Evolutionary conservation across 2,888 invertebrate genomes (phyloP).

Genomic region (Cephus pulcher): DNA sequence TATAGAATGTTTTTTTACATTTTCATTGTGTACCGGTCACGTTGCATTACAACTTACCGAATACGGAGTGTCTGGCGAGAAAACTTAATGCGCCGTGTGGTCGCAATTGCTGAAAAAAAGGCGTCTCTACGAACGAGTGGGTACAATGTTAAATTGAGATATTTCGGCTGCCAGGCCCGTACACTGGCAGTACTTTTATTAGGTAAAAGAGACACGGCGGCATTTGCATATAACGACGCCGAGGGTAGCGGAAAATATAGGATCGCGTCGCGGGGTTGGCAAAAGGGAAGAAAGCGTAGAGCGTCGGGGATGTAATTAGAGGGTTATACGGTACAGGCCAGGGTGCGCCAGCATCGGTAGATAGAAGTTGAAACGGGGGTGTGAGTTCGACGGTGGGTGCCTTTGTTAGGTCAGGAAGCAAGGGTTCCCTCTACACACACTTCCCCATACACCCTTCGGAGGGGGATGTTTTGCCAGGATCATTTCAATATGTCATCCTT

Average conservation of each 20-base stretch:
- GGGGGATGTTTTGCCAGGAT: constrained; percentile 47
- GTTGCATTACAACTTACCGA: not conserved
- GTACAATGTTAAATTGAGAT: not conserved
- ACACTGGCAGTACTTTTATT: constrained; percentile 59
- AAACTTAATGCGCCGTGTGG: not conserved
- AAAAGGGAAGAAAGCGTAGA: constrained; percentile 23
- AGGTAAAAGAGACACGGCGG: constrained; percentile 56
- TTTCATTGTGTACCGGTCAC: not conserved
- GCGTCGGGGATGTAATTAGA: constrained; percentile 23
- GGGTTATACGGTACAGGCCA: constrained; percentile 28
- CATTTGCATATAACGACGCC: constrained; percentile 61
- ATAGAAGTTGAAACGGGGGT: constrained; percentile 12
- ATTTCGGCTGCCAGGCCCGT: not conserved
- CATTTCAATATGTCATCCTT: constrained; percentile 63
- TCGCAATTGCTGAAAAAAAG: not conserved
- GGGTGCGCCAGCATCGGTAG: constrained; percentile 13
- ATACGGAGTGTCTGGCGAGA: not conserved
- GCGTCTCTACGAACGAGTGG: not conserved
- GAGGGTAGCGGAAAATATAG: constrained; percentile 34
- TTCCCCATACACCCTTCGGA: constrained; percentile 19
- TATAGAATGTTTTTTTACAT: not conserved
- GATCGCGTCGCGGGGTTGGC: constrained; percentile 15
- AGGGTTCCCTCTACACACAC: not conserved
- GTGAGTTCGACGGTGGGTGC: constrained; percentile 25
- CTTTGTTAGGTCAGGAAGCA: not conserved